phyloP scores from a whole-genome alignment of 2,113 vertebrate species.

The Corythornis madagascariensis region DNA sequence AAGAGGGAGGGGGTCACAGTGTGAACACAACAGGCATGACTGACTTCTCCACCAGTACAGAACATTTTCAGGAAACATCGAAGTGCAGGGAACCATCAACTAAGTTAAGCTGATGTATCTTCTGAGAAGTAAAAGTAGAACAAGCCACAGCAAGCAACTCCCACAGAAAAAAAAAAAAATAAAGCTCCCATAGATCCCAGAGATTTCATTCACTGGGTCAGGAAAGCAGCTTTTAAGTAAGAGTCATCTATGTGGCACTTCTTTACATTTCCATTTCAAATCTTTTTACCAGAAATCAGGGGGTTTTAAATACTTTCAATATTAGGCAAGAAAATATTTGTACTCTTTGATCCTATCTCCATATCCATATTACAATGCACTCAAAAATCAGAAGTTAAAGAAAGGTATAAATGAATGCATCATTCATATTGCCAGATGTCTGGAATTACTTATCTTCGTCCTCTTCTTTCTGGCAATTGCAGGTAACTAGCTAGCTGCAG shows the following conservation, averaged over 20 bases:
- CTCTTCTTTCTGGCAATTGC: neutral
- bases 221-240: neutral
- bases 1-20: neutral
- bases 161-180: neutral
- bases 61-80: neutral
- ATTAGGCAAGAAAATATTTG: neutral
- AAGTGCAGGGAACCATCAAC: neutral
- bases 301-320: neutral
- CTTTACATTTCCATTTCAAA: neutral
- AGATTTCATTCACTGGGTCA: neutral
- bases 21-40: neutral
- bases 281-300: neutral
- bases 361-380: neutral
- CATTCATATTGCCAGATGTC: neutral
- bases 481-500: neutral
- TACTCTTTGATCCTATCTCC: neutral
- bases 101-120: neutral
- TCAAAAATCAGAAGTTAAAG: neutral
- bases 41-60: neutral
- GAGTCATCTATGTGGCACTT: neutral
- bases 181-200: neutral
- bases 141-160: neutral
- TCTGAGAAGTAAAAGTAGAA: neutral
- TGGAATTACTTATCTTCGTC: neutral
- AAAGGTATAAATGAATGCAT: neutral